Base-by-base conservation (phyloP, 2,888 invertebrate species). In the Melipona bicolor region DNA sequence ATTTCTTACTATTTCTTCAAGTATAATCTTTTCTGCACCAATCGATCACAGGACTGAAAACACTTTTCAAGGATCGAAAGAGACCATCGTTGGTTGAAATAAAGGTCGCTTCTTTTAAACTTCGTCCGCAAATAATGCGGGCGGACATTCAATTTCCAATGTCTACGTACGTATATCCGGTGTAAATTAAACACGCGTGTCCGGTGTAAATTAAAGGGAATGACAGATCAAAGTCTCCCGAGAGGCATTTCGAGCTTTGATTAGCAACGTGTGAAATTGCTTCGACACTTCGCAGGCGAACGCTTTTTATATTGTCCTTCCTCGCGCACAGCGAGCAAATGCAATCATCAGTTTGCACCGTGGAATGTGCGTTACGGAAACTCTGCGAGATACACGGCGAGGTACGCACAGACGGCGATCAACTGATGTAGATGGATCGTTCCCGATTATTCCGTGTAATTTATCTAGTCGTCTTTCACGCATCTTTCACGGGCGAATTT, bases 341-440 rank as follows among this genome's bases (percentile, higher is more conserved):
- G 56, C 5, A 3, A n/a, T 59, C 56, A 15, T 59, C 32, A 59
- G 56, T 9, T 17, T 17, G 1, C 27, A 19, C 4, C 62, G 2
- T 32, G 11, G 62, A 32, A 62, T 19, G 17, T 21, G 21, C 13
- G 13, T 6, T 24, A 61, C 61, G 17, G 9, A 43, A 43, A 43
- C 24, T 54, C 24, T 13, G 17, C 19, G 50, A 59, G 43, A 59
- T 19, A 43, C 6, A 68, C 19, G 21, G 27, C 36, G 19, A 52
- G 52, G 19, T 52, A 52, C 19, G 36, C 3, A n/a, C 52, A 19
- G 32, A 56, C 9, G 43, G n/a, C 68, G 62, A 77, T 74, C 65
- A 50, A 67, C 83, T 89, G 91, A 92, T 89, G 90, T 92, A 91
- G 92, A 91, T 87, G 91, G 88, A 92, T 92, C 89, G 90, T 83